These are phyloP conservation scores for Antrozous pallidus DNA, from an alignment of 2,797 vertebrate genomes.

Conservation along the genomic window DNA sequence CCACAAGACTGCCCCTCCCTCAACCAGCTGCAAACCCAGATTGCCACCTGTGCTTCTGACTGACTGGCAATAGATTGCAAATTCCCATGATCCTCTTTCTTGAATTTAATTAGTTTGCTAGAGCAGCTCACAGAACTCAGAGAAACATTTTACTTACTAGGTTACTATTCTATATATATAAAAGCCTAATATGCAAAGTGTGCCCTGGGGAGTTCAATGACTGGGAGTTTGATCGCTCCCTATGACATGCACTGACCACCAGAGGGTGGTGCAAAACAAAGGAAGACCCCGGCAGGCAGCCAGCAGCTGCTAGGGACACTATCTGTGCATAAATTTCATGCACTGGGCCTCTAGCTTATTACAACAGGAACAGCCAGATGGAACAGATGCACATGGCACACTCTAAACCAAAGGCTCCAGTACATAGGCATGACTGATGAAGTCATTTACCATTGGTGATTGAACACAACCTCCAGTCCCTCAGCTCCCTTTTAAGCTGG, in stretches of 20 bases:
- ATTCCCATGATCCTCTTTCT: background rate
- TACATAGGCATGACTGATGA: background rate
- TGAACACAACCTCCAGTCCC: background rate
- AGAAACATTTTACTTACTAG: background rate
- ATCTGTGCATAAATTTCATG: too few relatives aligned
- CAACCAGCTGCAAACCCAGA: background rate
- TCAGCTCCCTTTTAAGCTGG: background rate
- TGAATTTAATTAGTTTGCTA: background rate
- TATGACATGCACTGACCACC: too few relatives aligned
- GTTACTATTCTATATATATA: background rate
- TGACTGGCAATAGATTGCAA: rapidly evolving
- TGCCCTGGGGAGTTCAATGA: too few relatives aligned
- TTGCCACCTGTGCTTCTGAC: background rate
- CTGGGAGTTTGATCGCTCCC: too few relatives aligned
- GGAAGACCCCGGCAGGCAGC: too few relatives aligned
- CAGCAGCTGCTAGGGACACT: too few relatives aligned
- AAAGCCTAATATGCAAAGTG: too few relatives aligned
- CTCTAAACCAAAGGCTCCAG: background rate
- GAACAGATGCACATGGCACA: background rate
- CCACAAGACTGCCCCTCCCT: background rate
- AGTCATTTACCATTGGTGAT: background rate
- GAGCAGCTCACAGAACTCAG: background rate
- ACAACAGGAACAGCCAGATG: background rate
- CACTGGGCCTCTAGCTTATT: background rate
- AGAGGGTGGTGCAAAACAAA: too few relatives aligned